Evolutionary conservation across 2,113 vertebrate genomes (phyloP).

Genomic region (Recurvirostra avosetta): DNA sequence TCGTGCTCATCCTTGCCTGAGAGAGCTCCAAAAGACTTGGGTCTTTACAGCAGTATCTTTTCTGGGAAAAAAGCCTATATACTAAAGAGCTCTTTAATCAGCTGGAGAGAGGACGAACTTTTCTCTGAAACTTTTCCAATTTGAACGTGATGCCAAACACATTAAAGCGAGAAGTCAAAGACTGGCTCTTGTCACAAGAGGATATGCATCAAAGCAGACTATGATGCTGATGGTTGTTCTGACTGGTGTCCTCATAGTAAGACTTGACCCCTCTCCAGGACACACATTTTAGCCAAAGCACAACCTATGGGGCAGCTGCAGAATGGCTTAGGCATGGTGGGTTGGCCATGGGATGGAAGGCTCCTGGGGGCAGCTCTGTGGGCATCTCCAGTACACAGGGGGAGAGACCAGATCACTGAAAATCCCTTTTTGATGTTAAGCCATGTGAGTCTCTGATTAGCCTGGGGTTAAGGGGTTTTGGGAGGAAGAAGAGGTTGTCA

Average conservation of each 20-base stretch:
- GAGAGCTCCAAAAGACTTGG: neutral
- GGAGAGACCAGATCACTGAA: neutral
- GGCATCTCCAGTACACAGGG: rapidly evolving
- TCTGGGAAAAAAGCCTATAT: neutral
- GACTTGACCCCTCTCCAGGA: neutral
- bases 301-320: neutral
- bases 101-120: neutral
- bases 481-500: neutral
- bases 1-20: neutral
- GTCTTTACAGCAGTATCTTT: neutral
- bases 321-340: neutral
- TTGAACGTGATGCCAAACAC: neutral
- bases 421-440: neutral
- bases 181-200: neutral
- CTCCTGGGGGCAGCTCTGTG: neutral
- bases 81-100: neutral
- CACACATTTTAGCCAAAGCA: neutral
- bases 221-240: neutral
- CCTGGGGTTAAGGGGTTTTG: neutral
- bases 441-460: neutral
- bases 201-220: neutral
- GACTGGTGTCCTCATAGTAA: neutral
- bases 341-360: neutral
- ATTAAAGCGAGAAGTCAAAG: neutral
- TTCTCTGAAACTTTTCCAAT: neutral